Evolutionary conservation across 2,888 invertebrate species (phyloP), one percentile per base, ranked within the genome.

Genomic region (Lacanobia wlatinum): DNA sequence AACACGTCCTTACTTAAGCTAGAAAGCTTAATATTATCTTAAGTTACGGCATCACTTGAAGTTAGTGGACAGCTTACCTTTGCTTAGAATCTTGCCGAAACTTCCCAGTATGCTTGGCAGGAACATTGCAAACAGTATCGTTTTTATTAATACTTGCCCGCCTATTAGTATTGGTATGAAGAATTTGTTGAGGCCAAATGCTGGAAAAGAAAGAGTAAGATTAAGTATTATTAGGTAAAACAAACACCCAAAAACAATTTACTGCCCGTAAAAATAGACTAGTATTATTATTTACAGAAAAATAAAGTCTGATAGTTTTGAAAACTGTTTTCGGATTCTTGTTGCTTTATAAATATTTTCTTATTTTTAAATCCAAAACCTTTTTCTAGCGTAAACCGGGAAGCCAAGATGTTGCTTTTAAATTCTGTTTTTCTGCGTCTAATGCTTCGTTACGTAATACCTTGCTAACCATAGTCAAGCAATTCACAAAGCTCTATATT

Each of bases 31-130:
- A 55, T 59, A 18, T 56, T 61, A 63, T 68, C 65, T 77, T 68
- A 77, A 72, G 53, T 76, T 76, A 81, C 66, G 59, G 66, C 50
- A 59, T 81, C 66, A 52, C 80, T 76, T 76, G 40, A 67, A 79
- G 48, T 79, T 81, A 64, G 60, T 43, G 10, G 18, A 1, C 0
- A 43, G 38, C 88, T 92, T 93, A 97, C 98, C 98, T 97, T 98
- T 98, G 71, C 98, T 98, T 73, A 98, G 97, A 77, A 98, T 97
- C 94, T 98, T 98, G 66, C 98, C 98, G 72, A 98, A 97, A 85
- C 98, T 98, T 68, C 98, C 98, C 79, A 98, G 96, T 73, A 98
- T 97, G 76, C 98, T 98, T 0, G 98, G 98, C 90, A 98, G 96
- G 93, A 98, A 98, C 96, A 98, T 97, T 12, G 98, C 98, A 48